These are phyloP conservation scores for Atta colombica DNA, from an alignment of 1,140 invertebrate genomes.

Conservation along the genomic window DNA sequence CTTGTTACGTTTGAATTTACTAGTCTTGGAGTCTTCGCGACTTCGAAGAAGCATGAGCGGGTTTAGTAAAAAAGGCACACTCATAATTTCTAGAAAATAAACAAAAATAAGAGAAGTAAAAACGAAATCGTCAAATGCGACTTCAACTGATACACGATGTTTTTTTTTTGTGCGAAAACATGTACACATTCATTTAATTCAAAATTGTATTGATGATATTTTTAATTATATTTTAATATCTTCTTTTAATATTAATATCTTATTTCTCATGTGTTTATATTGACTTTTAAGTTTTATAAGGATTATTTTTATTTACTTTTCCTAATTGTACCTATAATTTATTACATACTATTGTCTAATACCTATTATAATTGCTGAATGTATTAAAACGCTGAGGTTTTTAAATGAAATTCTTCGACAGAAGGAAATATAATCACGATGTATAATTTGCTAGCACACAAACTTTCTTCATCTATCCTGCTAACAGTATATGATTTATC, in stretches of 20 bases:
- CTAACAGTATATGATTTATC: neutral
- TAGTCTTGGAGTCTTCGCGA: constrained; percentile 9
- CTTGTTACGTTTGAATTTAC: constrained; percentile 14
- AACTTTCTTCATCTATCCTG: constrained; percentile 31
- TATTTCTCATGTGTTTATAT: neutral
- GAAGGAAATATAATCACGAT: neutral
- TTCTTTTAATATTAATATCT: neutral
- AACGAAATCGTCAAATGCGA: neutral
- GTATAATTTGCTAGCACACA: no score
- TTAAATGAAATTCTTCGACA: neutral
- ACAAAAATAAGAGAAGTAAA: neutral
- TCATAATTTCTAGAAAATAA: neutral
- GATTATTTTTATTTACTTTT: neutral
- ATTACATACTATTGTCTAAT: neutral
- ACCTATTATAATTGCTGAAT: neutral
- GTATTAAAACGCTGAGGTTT: constrained; percentile 5
- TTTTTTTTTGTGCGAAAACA: neutral
- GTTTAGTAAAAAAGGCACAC: neutral
- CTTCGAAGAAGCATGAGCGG: neutral
- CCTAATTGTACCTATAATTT: neutral
- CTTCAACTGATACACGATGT: neutral
- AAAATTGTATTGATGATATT: neutral
- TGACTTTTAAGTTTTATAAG: neutral
- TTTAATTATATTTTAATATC: neutral
- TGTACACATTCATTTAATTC: neutral